phyloP scores from a whole-genome alignment of 1,140 invertebrate species.

The Acarapis woodi region DNA sequence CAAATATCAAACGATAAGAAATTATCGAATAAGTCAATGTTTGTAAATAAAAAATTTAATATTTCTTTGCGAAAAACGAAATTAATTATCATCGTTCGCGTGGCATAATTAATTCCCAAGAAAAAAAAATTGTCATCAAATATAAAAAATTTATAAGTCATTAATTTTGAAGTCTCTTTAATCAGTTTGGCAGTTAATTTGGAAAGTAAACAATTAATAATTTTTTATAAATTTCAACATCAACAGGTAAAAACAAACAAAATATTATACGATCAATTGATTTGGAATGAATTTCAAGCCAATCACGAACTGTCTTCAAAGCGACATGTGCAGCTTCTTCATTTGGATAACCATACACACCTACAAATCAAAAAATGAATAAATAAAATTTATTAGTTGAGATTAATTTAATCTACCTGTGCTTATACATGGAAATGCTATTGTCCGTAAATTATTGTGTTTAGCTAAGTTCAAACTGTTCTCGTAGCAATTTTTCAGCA shows the following conservation, averaged over 20 bases:
- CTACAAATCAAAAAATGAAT: too few species aligned
- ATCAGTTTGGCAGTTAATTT: slow-evolving; percentile 10
- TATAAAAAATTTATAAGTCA: not conserved
- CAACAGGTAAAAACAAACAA: slow-evolving; percentile 38
- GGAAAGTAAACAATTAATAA: slow-evolving; percentile 41
- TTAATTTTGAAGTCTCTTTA: not conserved
- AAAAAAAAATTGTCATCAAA: too few species aligned
- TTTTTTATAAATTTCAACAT: slow-evolving; percentile 39
- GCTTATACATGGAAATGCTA: slow-evolving; percentile 25
- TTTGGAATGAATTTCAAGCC: slow-evolving; percentile 22
- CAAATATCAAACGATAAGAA: too few species aligned
- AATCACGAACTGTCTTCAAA: slow-evolving; percentile 29
- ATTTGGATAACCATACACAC: slow-evolving; percentile 45
- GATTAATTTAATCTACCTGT: too few species aligned
- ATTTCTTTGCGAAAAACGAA: too few species aligned
- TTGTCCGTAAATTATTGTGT: slow-evolving; percentile 28
- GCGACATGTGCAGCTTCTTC: slow-evolving; percentile 39
- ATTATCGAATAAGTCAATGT: too few species aligned
- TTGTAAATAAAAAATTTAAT: too few species aligned
- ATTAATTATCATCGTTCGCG: too few species aligned
- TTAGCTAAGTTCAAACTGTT: slow-evolving; percentile 28
- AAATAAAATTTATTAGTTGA: too few species aligned
- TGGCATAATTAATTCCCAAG: too few species aligned
- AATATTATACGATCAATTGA: slow-evolving; percentile 42
- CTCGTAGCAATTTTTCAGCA: slow-evolving; percentile 34